phyloP scores from a whole-genome alignment of 2,888 invertebrate genomes.

The Malachius bipustulatus region DNA sequence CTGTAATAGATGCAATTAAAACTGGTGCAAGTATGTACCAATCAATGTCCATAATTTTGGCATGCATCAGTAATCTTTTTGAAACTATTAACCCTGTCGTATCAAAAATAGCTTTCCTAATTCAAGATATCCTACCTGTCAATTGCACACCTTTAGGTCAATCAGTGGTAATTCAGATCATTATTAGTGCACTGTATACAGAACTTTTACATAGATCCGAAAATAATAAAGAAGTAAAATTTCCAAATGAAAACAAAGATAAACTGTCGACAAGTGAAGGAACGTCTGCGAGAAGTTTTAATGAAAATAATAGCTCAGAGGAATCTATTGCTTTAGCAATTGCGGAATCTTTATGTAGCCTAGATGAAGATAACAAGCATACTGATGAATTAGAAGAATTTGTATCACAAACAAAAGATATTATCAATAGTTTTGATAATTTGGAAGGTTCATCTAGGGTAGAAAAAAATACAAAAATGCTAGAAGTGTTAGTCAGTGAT shows the following conservation, averaged over 20 bases:
- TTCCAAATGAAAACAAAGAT: constrained; percentile 14
- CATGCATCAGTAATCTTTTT: constrained; percentile 56
- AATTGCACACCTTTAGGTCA: constrained; percentile 57
- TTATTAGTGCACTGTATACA: constrained; percentile 57
- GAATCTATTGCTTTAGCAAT: constrained; percentile 53
- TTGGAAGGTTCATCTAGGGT: constrained; percentile 34
- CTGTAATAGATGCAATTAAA: constrained; percentile 57
- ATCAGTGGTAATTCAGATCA: constrained; percentile 59
- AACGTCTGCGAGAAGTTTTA: constrained; percentile 19
- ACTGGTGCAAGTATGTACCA: constrained; percentile 72
- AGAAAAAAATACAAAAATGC: constrained; percentile 38
- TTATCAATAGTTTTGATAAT: constrained; percentile 29
- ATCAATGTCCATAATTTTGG: constrained; percentile 62
- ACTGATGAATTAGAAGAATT: constrained; percentile 60
- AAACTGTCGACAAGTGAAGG: constrained; percentile 3
- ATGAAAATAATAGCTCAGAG: constrained; percentile 22
- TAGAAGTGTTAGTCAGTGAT: constrained; percentile 50
- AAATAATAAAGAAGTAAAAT: constrained; percentile 24
- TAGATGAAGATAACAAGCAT: constrained; percentile 70
- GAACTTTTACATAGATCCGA: constrained; percentile 46
- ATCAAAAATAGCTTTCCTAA: constrained; percentile 37
- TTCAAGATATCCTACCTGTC: constrained; percentile 59
- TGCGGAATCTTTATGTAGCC: constrained; percentile 66
- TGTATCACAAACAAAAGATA: constrained; percentile 42
- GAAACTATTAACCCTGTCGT: constrained; percentile 55